A percentile compares a stretch with the other conserved stretches of the same genome.
Evolutionary conservation across 2,797 vertebrate species (phyloP).

Genomic region (Todus mexicanus): DNA sequence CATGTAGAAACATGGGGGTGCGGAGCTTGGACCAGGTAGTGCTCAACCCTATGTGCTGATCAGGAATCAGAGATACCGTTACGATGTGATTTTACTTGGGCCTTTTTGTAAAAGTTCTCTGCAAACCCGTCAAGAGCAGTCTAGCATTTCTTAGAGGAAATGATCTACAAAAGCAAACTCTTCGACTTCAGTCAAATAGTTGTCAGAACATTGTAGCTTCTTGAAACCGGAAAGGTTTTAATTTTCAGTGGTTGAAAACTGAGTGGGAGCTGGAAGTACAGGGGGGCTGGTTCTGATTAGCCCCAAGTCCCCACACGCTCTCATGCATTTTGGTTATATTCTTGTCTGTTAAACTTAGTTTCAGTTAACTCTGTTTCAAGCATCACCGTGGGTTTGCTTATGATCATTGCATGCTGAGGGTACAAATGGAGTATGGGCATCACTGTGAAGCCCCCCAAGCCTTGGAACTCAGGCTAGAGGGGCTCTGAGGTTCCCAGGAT

Average conservation of each 20-base stretch:
- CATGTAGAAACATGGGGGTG: fast-evolving
- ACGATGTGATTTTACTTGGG: not conserved
- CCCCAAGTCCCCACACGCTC: not conserved
- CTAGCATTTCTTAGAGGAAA: not conserved
- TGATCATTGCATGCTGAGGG: fast-evolving
- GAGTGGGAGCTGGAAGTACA: conserved; percentile 25
- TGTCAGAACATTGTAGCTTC: not conserved
- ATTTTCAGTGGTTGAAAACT: conserved; percentile 39
- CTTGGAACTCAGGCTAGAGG: not conserved
- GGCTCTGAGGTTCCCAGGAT: not conserved
- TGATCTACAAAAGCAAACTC: not conserved
- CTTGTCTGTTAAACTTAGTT: conserved; percentile 24
- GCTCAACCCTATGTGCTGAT: not conserved
- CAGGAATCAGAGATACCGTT: not conserved
- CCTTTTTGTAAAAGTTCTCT: not conserved
- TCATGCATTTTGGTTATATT: not conserved
- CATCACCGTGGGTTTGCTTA: not conserved
- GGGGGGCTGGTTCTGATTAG: conserved; percentile 54
- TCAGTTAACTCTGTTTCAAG: not conserved
- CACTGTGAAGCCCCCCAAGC: not conserved
- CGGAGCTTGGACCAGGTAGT: not conserved
- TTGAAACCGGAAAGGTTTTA: not conserved
- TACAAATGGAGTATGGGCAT: not conserved
- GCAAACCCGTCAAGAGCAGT: not conserved
- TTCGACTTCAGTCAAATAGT: not conserved